Evolutionary conservation across 2,113 vertebrate genomes (phyloP), one percentile per base, ranked within the genome.

Genomic region (Antennarius striatus): DNA sequence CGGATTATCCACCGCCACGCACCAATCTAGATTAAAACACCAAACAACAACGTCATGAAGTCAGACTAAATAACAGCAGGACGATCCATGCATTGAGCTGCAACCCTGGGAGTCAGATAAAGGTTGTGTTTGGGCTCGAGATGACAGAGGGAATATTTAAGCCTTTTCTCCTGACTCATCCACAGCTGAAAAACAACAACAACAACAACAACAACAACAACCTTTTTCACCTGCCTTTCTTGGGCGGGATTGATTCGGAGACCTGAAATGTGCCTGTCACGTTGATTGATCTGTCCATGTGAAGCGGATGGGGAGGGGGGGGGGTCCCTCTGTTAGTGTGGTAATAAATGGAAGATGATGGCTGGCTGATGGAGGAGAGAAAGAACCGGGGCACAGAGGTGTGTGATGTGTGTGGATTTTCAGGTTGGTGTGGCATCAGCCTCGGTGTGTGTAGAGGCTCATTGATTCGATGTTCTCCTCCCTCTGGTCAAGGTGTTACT

Each of bases 401-500:
- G 58, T 40, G 22, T 53, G 74, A 55, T 73, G 56, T 52, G 72
- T 69, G 54, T 68, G 68, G 54, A 42, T 61, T 67, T 71, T 48
- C 46, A 14, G 30, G 56, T 60, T 10, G 59, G 59, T 75, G 76
- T 63, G 56, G 54, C 8, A 1, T 28, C 3, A 14, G 58, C 46
- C 43, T 51, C n/a, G 32, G 28, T 42, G 56, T 60, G 47, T 43
- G 55, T 29, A n/a, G 10, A n/a, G 36, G 75, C 45, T 81, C 46
- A 53, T 54, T 81, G 86, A 82, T 72, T 87, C 17, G 17, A 62
- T 48, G 60, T 63, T 80, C 67, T 64, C 81, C 79, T 81, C 77
- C 75, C 70, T 68, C 51, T 87, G 85, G 78, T 87, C 85, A 90
- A 86, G 85, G 87, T 90, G 86, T 90, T 91, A 89, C 89, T 92